A percentile compares a stretch with the other conserved stretches of the same genome.
These are phyloP conservation scores for Cheilosia pagana DNA, from an alignment of 2,888 invertebrate genomes.

Conservation along the genomic window DNA sequence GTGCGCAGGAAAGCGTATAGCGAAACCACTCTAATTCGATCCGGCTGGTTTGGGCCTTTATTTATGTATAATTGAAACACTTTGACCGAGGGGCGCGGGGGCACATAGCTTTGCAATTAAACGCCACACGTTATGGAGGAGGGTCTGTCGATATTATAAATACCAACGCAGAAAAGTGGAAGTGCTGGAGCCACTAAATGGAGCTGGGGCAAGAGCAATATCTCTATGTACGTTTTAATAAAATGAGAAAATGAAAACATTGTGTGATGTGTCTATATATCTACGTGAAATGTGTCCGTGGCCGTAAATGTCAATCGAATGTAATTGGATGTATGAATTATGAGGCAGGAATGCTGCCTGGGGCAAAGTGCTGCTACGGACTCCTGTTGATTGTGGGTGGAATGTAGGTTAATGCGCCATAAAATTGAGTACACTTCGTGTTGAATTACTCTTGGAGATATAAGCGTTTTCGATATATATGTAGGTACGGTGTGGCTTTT, in stretches of 20 bases:
- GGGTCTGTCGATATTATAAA: conserved; percentile 20
- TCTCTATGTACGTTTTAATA: conserved; percentile 61
- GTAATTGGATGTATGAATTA: conserved; percentile 74
- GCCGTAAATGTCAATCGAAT: conserved; percentile 73
- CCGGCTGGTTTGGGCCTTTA: conserved; percentile 48
- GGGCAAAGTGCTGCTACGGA: conserved; percentile 57
- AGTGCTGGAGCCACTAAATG: conserved; percentile 7
- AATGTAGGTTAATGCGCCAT: conserved; percentile 72
- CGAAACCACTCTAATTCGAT: conserved; percentile 53
- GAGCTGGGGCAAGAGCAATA: conserved; percentile 51
- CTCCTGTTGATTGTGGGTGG: conserved; percentile 72
- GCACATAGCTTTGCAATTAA: conserved; percentile 62
- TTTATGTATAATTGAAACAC: conserved; percentile 67
- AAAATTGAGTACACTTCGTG: conserved; percentile 64
- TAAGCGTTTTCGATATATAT: conserved; percentile 45
- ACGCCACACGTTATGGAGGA: conserved; percentile 57
- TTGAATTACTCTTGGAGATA: conserved; percentile 45
- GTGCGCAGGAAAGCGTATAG: background rate
- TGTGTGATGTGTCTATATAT: conserved; percentile 54
- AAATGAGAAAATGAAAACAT: conserved; percentile 72
- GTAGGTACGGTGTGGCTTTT: conserved; percentile 2
- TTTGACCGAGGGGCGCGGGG: conserved; percentile 47
- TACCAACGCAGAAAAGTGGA: background rate
- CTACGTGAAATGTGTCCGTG: conserved; percentile 60
- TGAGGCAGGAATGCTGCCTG: conserved; percentile 56